These are phyloP conservation scores for Microtus oregoni DNA, from an alignment of 2,113 vertebrate genomes.

Conservation along the genomic window DNA sequence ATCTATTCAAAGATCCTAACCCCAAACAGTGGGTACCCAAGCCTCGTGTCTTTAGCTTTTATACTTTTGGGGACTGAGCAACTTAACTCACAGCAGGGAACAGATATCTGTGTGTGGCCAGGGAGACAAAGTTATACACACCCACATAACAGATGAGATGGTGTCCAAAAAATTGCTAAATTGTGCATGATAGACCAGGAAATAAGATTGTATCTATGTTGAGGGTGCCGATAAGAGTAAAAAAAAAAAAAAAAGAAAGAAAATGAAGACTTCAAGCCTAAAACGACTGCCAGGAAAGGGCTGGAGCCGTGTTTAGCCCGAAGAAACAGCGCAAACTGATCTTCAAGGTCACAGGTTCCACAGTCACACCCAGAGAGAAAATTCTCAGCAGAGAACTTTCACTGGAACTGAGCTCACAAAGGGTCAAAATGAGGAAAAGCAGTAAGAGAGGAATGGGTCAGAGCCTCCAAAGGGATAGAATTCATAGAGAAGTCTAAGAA, in stretches of 20 bases:
- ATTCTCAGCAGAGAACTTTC: background rate
- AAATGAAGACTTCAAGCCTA: background rate
- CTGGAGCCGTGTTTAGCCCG: no score
- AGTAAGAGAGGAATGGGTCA: background rate
- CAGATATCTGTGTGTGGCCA: background rate
- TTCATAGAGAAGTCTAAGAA: background rate
- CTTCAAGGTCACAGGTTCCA: background rate
- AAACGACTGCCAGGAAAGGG: background rate
- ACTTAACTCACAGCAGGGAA: background rate
- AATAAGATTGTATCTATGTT: background rate
- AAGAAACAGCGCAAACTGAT: no score
- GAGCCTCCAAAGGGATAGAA: background rate
- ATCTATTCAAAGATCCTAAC: background rate
- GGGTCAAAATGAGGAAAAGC: background rate
- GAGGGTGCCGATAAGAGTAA: background rate
- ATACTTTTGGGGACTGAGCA: background rate
- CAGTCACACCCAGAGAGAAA: background rate
- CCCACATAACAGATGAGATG: background rate
- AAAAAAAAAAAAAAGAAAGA: no score
- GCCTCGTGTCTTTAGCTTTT: background rate
- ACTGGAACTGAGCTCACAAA: background rate
- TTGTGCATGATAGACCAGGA: background rate
- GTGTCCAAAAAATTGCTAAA: background rate
- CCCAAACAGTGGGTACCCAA: background rate
- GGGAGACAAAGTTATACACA: background rate